phyloP scores from a whole-genome alignment of 2,888 invertebrate genomes.

The Mythimna pallens region DNA sequence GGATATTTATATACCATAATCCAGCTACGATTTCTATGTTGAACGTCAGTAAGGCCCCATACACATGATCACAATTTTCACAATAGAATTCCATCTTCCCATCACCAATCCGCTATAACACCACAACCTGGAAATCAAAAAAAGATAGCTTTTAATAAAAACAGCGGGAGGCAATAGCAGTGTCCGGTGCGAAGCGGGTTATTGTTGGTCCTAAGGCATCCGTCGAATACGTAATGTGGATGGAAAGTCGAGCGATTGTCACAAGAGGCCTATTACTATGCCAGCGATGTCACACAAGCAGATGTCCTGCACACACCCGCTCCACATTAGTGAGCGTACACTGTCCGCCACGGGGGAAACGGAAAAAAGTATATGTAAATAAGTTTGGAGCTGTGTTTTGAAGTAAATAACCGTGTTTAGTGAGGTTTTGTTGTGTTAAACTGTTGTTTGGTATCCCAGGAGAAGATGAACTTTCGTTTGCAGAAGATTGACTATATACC shows the following conservation, averaged over 20 bases:
- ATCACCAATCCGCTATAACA: constrained; percentile 15
- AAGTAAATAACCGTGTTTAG: constrained; percentile 19
- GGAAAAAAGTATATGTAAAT: constrained; percentile 33
- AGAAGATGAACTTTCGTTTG: neutral
- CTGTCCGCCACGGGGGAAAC: constrained; percentile 14
- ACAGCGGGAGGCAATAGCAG: constrained; percentile 56
- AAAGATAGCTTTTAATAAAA: constrained; percentile 62
- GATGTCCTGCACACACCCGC: constrained; percentile 74
- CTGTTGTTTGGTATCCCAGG: neutral
- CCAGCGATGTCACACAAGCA: constrained; percentile 74
- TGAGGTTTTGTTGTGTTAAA: constrained; percentile 16
- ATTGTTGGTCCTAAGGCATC: constrained; percentile 67
- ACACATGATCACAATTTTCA: neutral
- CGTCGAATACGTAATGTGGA: constrained; percentile 77
- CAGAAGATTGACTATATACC: too few relatives aligned
- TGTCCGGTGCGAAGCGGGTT: constrained; percentile 68
- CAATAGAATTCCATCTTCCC: constrained; percentile 1
- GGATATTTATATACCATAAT: neutral
- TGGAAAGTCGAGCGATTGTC: constrained; percentile 83
- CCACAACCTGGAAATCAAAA: constrained; percentile 58
- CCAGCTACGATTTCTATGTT: neutral
- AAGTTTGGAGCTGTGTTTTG: constrained; percentile 27
- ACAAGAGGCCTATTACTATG: constrained; percentile 79
- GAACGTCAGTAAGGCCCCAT: neutral
- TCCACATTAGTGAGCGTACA: constrained; percentile 66